These are phyloP conservation scores for Drosophila colorata DNA, from an alignment of 2,888 invertebrate genomes.

Conservation along the genomic window DNA sequence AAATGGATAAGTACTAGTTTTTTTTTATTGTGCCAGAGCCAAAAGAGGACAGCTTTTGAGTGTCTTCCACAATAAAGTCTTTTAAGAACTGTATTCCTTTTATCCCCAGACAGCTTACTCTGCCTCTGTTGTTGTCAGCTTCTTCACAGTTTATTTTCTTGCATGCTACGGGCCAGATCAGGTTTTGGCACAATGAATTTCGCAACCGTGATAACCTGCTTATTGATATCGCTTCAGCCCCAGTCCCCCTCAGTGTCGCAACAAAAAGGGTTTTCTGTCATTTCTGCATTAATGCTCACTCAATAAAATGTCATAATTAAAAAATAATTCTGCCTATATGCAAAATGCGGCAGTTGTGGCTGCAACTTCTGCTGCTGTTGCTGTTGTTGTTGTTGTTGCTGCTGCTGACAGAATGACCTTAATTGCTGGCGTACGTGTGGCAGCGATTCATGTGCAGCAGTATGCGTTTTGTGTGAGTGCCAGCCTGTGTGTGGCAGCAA, in stretches of 20 bases:
- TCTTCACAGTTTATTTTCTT: constrained; percentile 1
- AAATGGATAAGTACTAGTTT: no score
- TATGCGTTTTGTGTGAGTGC: constrained; percentile 38
- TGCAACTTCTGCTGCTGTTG: constrained; percentile 17
- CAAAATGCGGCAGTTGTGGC: constrained; percentile 35
- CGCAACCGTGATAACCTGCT: constrained; percentile 29
- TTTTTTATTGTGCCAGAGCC: background rate
- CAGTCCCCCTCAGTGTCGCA: background rate
- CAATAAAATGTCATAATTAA: constrained; percentile 80
- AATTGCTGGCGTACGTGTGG: constrained; percentile 77
- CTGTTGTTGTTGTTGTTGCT: constrained; percentile 24
- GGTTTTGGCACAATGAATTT: constrained; percentile 11
- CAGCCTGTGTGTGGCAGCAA: constrained; percentile 53
- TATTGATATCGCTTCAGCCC: constrained; percentile 26
- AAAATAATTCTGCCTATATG: constrained; percentile 65
- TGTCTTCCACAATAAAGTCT: background rate
- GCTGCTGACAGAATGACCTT: constrained; percentile 73
- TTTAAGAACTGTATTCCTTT: background rate
- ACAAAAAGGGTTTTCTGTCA: constrained; percentile 44
- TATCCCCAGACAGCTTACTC: background rate
- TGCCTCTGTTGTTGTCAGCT: background rate
- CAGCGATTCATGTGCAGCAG: constrained; percentile 66
- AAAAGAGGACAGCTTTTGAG: background rate
- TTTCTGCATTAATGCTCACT: constrained; percentile 72
- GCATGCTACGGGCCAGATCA: constrained; percentile 6